Evolutionary conservation across 2,113 vertebrate species (phyloP).

Genomic region (Pterocles burchelli): DNA sequence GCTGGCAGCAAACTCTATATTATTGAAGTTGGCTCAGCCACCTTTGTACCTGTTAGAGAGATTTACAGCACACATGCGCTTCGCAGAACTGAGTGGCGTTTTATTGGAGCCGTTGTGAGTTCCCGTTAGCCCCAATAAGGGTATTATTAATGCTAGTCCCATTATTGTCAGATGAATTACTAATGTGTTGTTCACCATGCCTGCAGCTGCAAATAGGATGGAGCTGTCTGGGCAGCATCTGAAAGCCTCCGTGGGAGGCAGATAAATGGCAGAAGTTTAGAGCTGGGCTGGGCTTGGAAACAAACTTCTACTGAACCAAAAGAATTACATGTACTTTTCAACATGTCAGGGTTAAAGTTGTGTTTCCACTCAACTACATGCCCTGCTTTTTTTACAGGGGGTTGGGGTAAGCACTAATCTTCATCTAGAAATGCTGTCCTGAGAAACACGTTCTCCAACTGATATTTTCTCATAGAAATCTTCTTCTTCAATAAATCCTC

Average conservation of each 20-base stretch:
- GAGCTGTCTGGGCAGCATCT: background rate
- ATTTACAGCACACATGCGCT: background rate
- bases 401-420: background rate
- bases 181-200: fast-evolving
- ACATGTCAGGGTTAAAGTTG: fast-evolving
- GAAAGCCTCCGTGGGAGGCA: background rate
- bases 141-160: background rate
- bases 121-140: background rate
- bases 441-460: background rate
- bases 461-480: background rate
- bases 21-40: background rate
- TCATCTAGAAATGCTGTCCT: background rate
- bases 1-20: background rate
- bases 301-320: background rate
- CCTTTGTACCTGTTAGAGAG: background rate
- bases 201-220: background rate
- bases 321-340: fast-evolving
- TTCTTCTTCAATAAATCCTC: background rate
- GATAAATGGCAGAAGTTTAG: background rate
- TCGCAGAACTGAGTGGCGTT: background rate
- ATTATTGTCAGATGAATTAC: fast-evolving
- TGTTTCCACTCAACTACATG: background rate
- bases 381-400: background rate
- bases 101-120: background rate
- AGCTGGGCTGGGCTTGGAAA: background rate